Conservation (phyloP, 2,888 invertebrate species). For the Drosophila stalkeri region DNA sequence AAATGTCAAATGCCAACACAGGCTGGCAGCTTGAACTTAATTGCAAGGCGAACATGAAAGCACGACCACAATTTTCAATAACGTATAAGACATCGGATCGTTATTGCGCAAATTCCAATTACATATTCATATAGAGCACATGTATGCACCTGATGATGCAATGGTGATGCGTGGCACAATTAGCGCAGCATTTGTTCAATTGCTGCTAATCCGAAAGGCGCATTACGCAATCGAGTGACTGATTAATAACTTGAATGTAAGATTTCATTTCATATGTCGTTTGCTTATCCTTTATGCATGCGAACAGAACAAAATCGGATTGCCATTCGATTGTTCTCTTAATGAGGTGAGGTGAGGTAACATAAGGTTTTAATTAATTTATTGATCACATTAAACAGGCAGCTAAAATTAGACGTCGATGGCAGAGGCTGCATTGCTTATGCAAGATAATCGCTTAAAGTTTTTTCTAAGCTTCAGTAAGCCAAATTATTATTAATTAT, state of each 20-base stretch:
- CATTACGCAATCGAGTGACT: conserved; percentile 7
- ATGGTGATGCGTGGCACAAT: conserved; percentile 31
- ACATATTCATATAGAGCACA: conserved; percentile 24
- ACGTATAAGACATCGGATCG: conserved; percentile 51
- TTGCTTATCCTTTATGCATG: background rate
- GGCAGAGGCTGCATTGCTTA: too few relatives aligned
- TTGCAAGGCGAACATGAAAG: conserved; percentile 60
- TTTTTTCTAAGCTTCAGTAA: too few relatives aligned
- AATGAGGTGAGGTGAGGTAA: too few relatives aligned
- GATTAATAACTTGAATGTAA: background rate
- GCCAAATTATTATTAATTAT: too few relatives aligned
- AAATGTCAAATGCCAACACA: conserved; percentile 58
- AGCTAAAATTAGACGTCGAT: too few relatives aligned
- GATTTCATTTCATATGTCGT: background rate
- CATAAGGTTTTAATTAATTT: too few relatives aligned
- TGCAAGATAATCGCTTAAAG: too few relatives aligned
- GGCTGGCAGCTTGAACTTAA: conserved; percentile 67
- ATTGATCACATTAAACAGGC: too few relatives aligned
- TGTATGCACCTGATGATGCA: conserved; percentile 5
- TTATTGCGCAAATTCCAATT: conserved; percentile 57
- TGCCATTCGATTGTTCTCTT: background rate
- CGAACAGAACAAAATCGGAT: background rate
- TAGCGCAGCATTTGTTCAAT: conserved; percentile 49
- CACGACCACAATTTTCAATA: conserved; percentile 61
- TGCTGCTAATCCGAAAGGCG: conserved; percentile 55